A percentile compares a stretch with the other conserved stretches of the same genome.
These are phyloP conservation scores for Holothuria leucospilota DNA, from an alignment of 53 echinoderm and acorn worm species.

Conservation along the genomic window DNA sequence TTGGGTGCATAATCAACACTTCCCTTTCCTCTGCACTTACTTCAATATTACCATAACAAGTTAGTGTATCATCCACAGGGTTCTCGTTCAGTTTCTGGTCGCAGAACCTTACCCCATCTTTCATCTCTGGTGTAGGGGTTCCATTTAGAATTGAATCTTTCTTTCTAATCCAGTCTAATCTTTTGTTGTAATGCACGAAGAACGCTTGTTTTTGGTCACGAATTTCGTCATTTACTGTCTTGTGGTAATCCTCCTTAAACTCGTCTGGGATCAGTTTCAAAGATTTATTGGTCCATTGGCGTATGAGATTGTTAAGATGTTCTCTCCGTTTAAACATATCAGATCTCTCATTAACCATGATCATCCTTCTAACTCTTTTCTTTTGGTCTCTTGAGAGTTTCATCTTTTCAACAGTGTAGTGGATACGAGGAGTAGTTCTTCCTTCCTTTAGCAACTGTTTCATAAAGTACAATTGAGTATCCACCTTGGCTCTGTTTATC, in stretches of 20 bases:
- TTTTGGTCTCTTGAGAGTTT: not conserved
- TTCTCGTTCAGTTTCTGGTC: not conserved
- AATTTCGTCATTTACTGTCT: too few species aligned
- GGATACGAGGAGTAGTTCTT: not conserved
- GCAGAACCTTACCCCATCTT: not conserved
- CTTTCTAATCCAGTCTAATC: not conserved
- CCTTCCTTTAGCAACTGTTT: not conserved
- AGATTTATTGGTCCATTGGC: not conserved
- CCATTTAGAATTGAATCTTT: not conserved
- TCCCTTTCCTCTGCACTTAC: not conserved
- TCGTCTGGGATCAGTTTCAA: too few species aligned
- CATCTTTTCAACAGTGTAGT: not conserved
- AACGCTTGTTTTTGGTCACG: too few species aligned
- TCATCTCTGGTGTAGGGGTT: not conserved
- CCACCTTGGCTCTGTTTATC: not conserved
- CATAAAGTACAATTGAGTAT: not conserved
- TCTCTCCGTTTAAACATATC: not conserved
- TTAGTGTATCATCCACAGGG: not conserved
- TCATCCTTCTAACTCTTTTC: not conserved
- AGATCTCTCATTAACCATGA: not conserved
- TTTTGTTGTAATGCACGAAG: not conserved
- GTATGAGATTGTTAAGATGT: not conserved
- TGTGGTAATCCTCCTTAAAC: too few species aligned
- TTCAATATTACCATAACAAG: not conserved
- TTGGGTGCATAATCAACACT: slow-evolving; percentile 4